These are phyloP conservation scores for Oppia nitens DNA, from an alignment of 1,140 invertebrate genomes.

Conservation along the genomic window DNA sequence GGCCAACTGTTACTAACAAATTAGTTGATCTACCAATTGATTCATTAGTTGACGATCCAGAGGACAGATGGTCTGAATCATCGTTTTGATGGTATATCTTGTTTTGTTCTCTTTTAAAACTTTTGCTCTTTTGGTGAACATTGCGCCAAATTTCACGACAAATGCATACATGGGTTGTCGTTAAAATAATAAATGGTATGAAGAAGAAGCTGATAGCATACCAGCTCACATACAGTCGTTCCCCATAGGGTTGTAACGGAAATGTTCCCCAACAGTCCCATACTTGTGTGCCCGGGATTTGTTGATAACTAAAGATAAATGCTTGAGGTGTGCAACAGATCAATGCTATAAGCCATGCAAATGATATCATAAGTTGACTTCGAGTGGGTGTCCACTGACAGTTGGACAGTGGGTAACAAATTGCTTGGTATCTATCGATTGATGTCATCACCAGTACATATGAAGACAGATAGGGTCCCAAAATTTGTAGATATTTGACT, in stretches of 20 bases:
- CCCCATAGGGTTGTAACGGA: conserved; percentile 27
- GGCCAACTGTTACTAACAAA: background rate
- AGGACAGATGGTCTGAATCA: background rate
- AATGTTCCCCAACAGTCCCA: conserved; percentile 44
- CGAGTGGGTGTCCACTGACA: conserved; percentile 23
- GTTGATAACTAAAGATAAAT: conserved; percentile 29
- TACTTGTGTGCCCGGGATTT: conserved; percentile 28
- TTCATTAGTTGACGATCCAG: background rate
- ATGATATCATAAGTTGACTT: conserved; percentile 35
- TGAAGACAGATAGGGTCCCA: conserved; percentile 46
- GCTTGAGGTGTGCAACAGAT: conserved; percentile 46
- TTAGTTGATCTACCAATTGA: background rate
- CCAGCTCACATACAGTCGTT: conserved; percentile 46
- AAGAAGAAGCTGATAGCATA: conserved; percentile 21
- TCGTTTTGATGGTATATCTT: background rate
- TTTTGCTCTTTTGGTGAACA: conserved; percentile 13
- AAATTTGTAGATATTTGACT: conserved; percentile 45
- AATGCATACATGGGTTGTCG: conserved; percentile 17
- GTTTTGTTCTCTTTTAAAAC: conserved; percentile 1
- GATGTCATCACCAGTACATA: conserved; percentile 48
- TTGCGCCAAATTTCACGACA: conserved; percentile 11
- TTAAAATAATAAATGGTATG: conserved; percentile 20
- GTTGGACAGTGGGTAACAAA: conserved; percentile 36
- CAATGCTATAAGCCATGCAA: conserved; percentile 43
- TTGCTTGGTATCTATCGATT: conserved; percentile 47